Conservation (phyloP, 2,888 invertebrate genomes). For the Agriotes lineatus region DNA sequence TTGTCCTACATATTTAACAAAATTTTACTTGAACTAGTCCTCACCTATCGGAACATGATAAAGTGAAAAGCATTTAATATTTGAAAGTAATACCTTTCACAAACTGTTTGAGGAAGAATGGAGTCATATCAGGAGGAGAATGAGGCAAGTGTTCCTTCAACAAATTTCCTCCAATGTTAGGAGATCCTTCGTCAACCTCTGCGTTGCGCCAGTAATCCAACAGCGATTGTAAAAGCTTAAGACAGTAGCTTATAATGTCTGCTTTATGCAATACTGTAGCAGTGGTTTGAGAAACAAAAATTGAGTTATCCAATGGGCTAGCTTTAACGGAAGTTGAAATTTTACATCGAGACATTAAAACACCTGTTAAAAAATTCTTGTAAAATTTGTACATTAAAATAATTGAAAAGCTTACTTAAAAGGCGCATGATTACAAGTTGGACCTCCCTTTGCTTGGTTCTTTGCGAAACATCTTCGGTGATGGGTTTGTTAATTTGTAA, state of each 20-base stretch:
- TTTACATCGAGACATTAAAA: slow-evolving; percentile 83
- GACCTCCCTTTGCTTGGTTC: slow-evolving; percentile 85
- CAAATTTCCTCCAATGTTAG: slow-evolving; percentile 74
- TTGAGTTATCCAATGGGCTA: slow-evolving; percentile 67
- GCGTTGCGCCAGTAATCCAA: slow-evolving; percentile 82
- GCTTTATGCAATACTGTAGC: slow-evolving; percentile 78
- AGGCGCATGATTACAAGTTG: slow-evolving; percentile 90
- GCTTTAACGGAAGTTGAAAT: slow-evolving; percentile 62
- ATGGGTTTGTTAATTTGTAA: slow-evolving; percentile 76
- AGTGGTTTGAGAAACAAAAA: slow-evolving; percentile 77
- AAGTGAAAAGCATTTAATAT: too few species aligned
- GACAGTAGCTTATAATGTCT: slow-evolving; percentile 80
- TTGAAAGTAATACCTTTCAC: slow-evolving; percentile 76
- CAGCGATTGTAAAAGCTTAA: slow-evolving; percentile 77
- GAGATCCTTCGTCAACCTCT: slow-evolving; percentile 62
- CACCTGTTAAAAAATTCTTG: slow-evolving; percentile 67
- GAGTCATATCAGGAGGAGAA: slow-evolving; percentile 93
- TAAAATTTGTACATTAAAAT: neutral
- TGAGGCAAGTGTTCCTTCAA: slow-evolving; percentile 86
- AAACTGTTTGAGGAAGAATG: slow-evolving; percentile 93
- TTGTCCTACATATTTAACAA: too few species aligned
- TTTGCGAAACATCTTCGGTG: slow-evolving; percentile 69
- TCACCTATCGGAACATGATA: too few species aligned
- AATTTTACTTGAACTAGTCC: too few species aligned
- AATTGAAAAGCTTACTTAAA: slow-evolving; percentile 74